phyloP scores from a whole-genome alignment of 2,888 invertebrate genomes.

The Pristionchus maxplancki region DNA sequence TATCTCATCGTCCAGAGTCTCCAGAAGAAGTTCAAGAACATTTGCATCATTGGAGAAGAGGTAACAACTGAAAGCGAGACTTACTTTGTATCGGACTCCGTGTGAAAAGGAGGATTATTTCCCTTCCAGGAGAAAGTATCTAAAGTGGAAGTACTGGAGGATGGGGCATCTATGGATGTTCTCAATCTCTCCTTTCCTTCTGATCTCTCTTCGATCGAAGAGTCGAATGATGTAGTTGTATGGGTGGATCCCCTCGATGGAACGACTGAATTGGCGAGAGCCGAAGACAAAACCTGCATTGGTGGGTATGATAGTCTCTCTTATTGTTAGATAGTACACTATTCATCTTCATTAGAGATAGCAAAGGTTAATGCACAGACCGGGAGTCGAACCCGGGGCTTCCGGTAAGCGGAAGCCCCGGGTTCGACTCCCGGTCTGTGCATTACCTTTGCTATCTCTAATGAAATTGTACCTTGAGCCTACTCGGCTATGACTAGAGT shows the following conservation, averaged over 20 bases:
- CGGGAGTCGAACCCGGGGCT: no score
- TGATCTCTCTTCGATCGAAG: slow-evolving; percentile 35
- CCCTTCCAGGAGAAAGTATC: slow-evolving; percentile 44
- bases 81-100: no score
- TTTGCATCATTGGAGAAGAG: slow-evolving; percentile 92
- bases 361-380: no score
- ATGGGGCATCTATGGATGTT: background rate
- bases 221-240: slow-evolving; percentile 83
- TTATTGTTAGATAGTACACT: background rate
- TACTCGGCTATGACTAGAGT: no score
- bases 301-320: background rate
- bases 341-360: no score
- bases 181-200: slow-evolving; percentile 31
- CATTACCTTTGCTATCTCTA: no score
- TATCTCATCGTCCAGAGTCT: slow-evolving; percentile 92
- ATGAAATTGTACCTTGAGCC: no score
- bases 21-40: slow-evolving; percentile 88
- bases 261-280: slow-evolving; percentile 91
- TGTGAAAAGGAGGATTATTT: background rate
- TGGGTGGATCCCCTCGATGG: slow-evolving; percentile 99
- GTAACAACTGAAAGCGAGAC: no score
- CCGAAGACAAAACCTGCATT: slow-evolving; percentile 13
- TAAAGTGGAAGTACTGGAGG: slow-evolving; percentile 30
- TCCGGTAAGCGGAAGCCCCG: no score
- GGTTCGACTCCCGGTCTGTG: no score